Conservation (phyloP, 2,797 vertebrate species). For the Enteromius unitaeniatus region DNA sequence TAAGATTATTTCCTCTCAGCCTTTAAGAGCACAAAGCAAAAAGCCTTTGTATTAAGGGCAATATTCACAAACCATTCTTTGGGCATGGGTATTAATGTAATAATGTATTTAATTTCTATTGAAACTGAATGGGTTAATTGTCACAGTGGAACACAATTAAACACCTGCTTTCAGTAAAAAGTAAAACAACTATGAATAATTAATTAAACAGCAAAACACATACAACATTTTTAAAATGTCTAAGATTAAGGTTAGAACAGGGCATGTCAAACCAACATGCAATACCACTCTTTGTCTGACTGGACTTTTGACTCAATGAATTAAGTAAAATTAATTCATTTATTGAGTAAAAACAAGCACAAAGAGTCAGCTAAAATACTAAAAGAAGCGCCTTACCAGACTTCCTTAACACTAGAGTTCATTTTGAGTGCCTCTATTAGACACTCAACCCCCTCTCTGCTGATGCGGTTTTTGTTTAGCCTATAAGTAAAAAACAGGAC, state of each 20-base stretch:
- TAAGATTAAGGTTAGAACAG: not conserved
- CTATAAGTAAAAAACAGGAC: constrained; percentile 64
- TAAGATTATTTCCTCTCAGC: constrained; percentile 83
- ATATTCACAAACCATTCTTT: constrained; percentile 23
- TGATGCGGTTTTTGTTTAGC: constrained; percentile 83
- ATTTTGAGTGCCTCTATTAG: constrained; percentile 77
- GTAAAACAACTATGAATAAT: not conserved
- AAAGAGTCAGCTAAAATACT: not conserved
- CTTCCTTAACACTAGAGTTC: constrained; percentile 77
- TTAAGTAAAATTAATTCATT: not conserved
- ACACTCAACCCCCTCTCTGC: constrained; percentile 75
- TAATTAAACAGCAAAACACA: not conserved
- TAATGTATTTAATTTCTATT: not conserved
- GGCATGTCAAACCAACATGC: not conserved
- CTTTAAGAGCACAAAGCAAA: constrained; percentile 66
- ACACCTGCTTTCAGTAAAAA: not conserved
- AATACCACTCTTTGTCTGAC: not conserved
- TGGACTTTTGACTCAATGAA: not conserved
- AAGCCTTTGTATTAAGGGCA: not conserved
- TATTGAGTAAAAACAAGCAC: not conserved
- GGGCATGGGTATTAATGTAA: not conserved
- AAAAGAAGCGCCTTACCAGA: constrained; percentile 76
- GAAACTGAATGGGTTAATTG: not conserved
- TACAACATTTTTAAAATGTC: not conserved
- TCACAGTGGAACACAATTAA: not conserved